Evolutionary conservation across 2,113 vertebrate species (phyloP), one percentile per base, ranked within the genome.

Genomic region (Equus quagga): DNA sequence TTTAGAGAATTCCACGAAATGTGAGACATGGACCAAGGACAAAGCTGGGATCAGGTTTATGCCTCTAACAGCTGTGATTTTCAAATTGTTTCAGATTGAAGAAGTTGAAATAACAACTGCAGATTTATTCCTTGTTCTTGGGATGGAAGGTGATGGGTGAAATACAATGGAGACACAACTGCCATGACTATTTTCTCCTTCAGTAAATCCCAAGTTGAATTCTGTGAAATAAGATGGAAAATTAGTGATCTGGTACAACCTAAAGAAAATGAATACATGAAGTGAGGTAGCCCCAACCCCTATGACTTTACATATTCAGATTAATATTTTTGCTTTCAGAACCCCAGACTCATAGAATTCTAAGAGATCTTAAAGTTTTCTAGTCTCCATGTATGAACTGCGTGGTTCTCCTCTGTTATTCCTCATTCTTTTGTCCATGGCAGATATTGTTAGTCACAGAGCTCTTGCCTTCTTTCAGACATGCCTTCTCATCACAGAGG

Each of bases 41-140:
- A 97, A 96, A 96, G 75, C 69, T 69, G 62, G 79, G 85, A 96
- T 93, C 75, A 94, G 89, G 79, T 96, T 97, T 95, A 91, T 70
- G 89, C 79, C 49, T 64, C 69, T 41, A 67, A 94, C 96, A 97
- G 94, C 98, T 94, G 96, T 96, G 49, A 36, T 51, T 94, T 97
- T 95, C 26, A 41, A 15, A 91, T 23, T 23, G 79, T 89, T 97
- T 96, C 44, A 84, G 69, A 91, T 67, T 78, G 65, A 83, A 97
- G 82, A 89, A 31, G 79, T 69, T 78, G 58, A 96, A 89, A 54
- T 28, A 93, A 93, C 97, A 98, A 95, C 97, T 97, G 96, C 73
- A 46, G 96, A 87, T 81, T 91, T 89, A 64, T 64, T 91, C 94
- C 80, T 96, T 94, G 58, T 24, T 91, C 76, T 95, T 36, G 24